Percentiles rank a stretch among this genome's conserved stretches.
phyloP scores from a whole-genome alignment of 2,113 vertebrate genomes.

The Orycteropus afer region DNA sequence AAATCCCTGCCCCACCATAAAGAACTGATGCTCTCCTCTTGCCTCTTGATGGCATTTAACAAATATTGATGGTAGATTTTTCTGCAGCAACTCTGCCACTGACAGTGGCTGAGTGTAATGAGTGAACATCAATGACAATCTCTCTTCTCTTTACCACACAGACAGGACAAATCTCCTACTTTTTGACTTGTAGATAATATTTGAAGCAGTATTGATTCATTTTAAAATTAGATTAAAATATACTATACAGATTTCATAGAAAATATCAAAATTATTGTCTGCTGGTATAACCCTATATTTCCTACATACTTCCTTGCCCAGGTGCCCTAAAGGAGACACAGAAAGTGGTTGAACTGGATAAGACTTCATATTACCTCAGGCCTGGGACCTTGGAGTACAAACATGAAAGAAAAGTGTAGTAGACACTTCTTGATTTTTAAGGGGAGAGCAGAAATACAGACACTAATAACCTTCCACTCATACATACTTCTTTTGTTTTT shows the following conservation, averaged over 20 bases:
- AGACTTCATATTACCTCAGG: neutral
- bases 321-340: neutral
- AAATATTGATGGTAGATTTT: neutral
- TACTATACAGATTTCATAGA: neutral
- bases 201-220: neutral
- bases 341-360: neutral
- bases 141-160: neutral
- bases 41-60: neutral
- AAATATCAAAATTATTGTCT: neutral
- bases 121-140: neutral
- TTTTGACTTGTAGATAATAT: neutral
- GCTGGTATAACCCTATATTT: neutral
- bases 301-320: neutral
- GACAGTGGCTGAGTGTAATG: neutral
- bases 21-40: neutral
- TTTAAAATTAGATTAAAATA: conserved; percentile 13
- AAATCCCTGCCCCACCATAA: neutral
- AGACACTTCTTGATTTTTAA: neutral
- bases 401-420: neutral
- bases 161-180: neutral
- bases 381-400: neutral
- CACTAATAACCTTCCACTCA: neutral
- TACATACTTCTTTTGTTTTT: neutral
- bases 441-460: neutral
- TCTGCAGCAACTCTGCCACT: neutral